Evolutionary conservation across 2,888 invertebrate species (phyloP), one percentile per base, ranked within the genome.

Genomic region (Calameuta pallipes): DNA sequence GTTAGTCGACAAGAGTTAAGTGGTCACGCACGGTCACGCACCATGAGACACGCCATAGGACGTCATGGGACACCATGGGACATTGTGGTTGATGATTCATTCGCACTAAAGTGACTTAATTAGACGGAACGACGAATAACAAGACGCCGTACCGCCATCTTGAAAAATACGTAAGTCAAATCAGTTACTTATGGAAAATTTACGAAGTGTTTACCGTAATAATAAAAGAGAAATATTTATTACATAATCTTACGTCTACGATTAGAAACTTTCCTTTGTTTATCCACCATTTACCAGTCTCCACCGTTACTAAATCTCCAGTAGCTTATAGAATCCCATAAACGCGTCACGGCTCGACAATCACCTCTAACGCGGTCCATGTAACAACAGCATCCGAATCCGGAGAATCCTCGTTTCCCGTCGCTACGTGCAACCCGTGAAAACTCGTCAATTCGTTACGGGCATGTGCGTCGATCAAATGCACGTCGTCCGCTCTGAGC

Each of bases 381-480:
- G 41, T 41, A 41, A 41, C 41, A 41, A 4, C 41, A 41, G 15
- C 41, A 41, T 41, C 41, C 41, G 41, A 41, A 15, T 41, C 41
- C 41, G 4, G 41, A 15, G 41, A 41, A 41, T 41, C 15, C 13
- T 41, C 41, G 41, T 41, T 41, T 41, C 41, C 41, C 70, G 70
- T 70, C 70, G 70, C 15, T n/a, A 13, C 70, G 70, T 70, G 70
- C 70, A 31, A 33, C 70, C 33, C 70, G 70, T 70, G 30, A 83
- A 83, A 85, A 85, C 82, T 82, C 84, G 81, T 78, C 82, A 85
- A 87, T 87, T 87, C 86, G 87, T 85, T 83, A 85, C 84, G 87
- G 87, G 85, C 87, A 87, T 87, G 87, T 87, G 87, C 85, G 84
- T 87, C 83, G 81, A 85, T 85, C 84, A 78, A 84, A 87, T 83